phyloP scores from a whole-genome alignment of 2,113 vertebrate species.

The Notarius lentiginosus region DNA sequence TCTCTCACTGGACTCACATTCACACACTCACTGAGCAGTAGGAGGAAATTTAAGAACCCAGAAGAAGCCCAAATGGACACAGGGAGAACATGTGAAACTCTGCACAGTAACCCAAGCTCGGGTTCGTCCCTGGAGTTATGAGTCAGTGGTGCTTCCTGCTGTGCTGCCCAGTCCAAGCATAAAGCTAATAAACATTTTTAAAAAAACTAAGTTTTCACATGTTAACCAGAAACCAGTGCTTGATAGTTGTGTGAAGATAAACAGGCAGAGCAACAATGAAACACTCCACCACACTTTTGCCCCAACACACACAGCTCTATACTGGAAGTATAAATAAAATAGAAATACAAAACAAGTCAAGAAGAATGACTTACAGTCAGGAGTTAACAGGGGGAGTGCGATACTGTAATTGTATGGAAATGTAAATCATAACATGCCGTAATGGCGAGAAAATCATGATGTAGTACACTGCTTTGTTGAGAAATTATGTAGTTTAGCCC shows the following conservation, averaged over 20 bases:
- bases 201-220: not conserved
- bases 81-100: not conserved
- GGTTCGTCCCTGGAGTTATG: not conserved
- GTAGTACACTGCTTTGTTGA: not conserved
- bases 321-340: not conserved
- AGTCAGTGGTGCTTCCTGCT: not conserved
- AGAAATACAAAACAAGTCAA: not conserved
- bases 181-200: not conserved
- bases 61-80: not conserved
- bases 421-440: not conserved
- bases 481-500: slow-evolving; percentile 62
- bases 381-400: not conserved
- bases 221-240: too few relatives aligned
- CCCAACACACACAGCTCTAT: not conserved
- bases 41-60: not conserved
- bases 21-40: not conserved
- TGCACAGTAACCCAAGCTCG: not conserved
- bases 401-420: not conserved
- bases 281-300: too few relatives aligned
- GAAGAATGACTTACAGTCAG: not conserved
- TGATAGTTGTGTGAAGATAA: too few relatives aligned
- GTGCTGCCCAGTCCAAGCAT: not conserved
- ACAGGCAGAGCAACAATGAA: too few relatives aligned
- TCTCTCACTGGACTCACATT: not conserved
- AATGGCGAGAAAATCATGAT: not conserved